These are phyloP conservation scores for Sarcophilus harrisii DNA, from an alignment of 2,797 vertebrate genomes.

Conservation along the genomic window DNA sequence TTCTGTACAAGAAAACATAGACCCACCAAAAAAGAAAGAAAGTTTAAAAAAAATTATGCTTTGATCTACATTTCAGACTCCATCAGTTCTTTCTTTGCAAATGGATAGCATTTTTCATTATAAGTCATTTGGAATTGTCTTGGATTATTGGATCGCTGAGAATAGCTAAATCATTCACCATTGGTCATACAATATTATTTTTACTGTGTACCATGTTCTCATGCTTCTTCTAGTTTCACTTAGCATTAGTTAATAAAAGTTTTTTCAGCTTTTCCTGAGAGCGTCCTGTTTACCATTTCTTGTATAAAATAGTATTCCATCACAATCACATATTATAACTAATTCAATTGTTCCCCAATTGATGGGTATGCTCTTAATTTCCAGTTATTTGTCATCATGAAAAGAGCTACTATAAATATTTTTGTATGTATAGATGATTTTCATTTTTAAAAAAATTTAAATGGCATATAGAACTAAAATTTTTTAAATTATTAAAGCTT, in stretches of 20 bases:
- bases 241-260: neutral
- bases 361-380: neutral
- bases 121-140: too few species aligned
- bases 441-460: too few species aligned
- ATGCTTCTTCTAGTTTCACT: neutral
- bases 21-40: too few species aligned
- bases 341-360: neutral
- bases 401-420: neutral
- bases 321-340: neutral
- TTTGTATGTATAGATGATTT: neutral
- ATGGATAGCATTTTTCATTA: too few species aligned
- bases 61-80: too few species aligned
- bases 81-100: too few species aligned
- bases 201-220: neutral
- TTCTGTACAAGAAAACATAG: too few species aligned
- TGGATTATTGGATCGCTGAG: too few species aligned
- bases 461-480: too few species aligned
- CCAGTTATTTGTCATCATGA: neutral
- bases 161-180: neutral
- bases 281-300: neutral
- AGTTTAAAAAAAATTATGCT: too few species aligned
- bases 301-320: neutral
- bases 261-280: neutral
- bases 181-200: neutral
- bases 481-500: too few species aligned